These are phyloP conservation scores for Neogobius melanostomus DNA, from an alignment of 2,113 vertebrate genomes.

Conservation along the genomic window DNA sequence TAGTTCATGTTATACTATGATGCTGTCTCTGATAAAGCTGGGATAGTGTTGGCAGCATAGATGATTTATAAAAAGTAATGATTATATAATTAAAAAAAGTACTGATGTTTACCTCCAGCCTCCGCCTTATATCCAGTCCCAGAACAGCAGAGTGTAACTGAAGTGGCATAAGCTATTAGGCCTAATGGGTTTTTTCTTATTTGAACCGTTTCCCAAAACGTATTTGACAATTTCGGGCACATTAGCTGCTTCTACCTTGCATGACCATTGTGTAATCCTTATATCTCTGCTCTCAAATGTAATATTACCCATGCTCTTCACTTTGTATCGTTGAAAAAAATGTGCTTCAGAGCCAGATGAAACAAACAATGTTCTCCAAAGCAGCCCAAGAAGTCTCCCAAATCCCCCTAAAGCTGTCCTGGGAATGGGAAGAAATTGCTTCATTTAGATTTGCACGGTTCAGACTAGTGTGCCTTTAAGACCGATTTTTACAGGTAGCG, in stretches of 20 bases:
- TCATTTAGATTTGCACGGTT: slow-evolving; percentile 13
- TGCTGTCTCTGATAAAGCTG: slow-evolving; percentile 54
- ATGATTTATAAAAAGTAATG: slow-evolving; percentile 6
- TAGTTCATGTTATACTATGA: slow-evolving; percentile 52
- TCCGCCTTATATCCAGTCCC: slow-evolving; percentile 57
- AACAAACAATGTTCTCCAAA: slow-evolving; percentile 43
- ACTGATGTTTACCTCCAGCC: slow-evolving; percentile 37
- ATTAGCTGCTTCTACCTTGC: slow-evolving; percentile 51
- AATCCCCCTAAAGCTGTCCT: slow-evolving; percentile 18
- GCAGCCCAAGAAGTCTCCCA: neutral
- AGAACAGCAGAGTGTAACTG: slow-evolving; percentile 61
- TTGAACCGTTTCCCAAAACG: slow-evolving; percentile 43
- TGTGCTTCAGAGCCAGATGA: slow-evolving; percentile 72
- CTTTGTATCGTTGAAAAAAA: slow-evolving; percentile 57
- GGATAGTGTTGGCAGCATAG: slow-evolving; percentile 10
- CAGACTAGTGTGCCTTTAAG: slow-evolving; percentile 45
- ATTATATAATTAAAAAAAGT: neutral
- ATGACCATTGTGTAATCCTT: slow-evolving; percentile 65
- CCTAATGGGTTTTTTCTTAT: slow-evolving; percentile 1
- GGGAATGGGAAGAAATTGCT: slow-evolving; percentile 15
- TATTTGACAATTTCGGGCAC: slow-evolving; percentile 39
- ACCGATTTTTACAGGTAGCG: slow-evolving; percentile 41
- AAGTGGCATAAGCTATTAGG: slow-evolving; percentile 54
- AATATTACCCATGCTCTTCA: slow-evolving; percentile 60
- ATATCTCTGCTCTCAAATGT: slow-evolving; percentile 63